phyloP scores from a whole-genome alignment of 92 coral and sea anemone genomes.

The Blastomussa wellsi region DNA sequence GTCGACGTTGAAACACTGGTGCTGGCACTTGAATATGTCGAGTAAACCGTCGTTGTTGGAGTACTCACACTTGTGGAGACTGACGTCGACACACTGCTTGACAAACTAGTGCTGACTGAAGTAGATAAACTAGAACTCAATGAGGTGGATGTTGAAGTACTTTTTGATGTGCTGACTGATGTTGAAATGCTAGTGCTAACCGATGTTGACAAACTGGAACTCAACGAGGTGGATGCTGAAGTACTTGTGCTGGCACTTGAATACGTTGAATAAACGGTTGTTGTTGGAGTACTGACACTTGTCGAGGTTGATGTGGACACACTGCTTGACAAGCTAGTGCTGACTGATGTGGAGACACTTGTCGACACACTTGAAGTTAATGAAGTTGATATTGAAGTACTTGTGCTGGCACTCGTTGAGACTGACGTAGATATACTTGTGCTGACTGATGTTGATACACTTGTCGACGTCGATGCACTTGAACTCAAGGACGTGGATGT shows the following conservation, averaged over 20 bases:
- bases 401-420: constrained; percentile 14
- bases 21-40: background rate
- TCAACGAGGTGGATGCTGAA: background rate
- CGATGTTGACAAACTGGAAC: background rate
- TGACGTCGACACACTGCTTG: background rate
- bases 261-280: constrained; percentile 14
- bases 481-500: background rate
- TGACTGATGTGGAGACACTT: no score
- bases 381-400: background rate
- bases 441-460: background rate
- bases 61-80: background rate
- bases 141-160: background rate
- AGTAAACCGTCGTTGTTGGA: constrained; percentile 30
- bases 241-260: background rate
- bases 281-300: constrained; percentile 22
- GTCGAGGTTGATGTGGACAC: background rate
- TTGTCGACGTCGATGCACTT: background rate
- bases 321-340: background rate
- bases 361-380: constrained; percentile 6
- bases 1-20: background rate
- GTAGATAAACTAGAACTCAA: background rate
- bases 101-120: background rate
- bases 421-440: background rate
- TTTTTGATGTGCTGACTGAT: no score
- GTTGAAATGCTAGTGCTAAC: background rate